phyloP scores from a whole-genome alignment of 2,888 invertebrate genomes.

The Aspidiotus rigidus region DNA sequence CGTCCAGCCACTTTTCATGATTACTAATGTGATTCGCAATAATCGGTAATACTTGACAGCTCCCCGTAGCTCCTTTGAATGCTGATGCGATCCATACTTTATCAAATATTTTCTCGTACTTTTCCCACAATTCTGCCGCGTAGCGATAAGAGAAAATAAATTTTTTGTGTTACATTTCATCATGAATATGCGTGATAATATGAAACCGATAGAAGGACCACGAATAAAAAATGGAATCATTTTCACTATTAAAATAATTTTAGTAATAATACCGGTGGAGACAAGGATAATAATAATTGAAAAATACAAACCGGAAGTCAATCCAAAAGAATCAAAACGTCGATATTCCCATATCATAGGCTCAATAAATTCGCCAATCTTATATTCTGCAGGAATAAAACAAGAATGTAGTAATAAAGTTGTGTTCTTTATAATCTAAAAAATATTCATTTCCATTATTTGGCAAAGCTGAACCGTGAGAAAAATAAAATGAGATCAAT shows the following conservation, averaged over 20 bases:
- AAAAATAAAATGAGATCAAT: too few relatives aligned
- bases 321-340: slow-evolving; percentile 48
- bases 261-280: too few relatives aligned
- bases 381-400: slow-evolving; percentile 47
- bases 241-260: too few relatives aligned
- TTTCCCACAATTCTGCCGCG: slow-evolving; percentile 50
- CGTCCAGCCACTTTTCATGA: slow-evolving; percentile 61
- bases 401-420: too few relatives aligned
- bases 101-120: slow-evolving; percentile 57
- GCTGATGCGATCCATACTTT: slow-evolving; percentile 71
- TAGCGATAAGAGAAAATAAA: too few relatives aligned
- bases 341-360: slow-evolving; percentile 64
- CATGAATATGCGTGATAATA: slow-evolving; percentile 37
- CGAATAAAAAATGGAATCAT: too few relatives aligned
- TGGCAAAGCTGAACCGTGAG: too few relatives aligned
- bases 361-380: slow-evolving; percentile 52
- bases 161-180: too few relatives aligned
- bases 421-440: too few relatives aligned
- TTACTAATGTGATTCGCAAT: slow-evolving; percentile 64
- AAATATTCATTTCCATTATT: too few relatives aligned
- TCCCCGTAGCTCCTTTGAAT: slow-evolving; percentile 77
- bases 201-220: too few relatives aligned
- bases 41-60: slow-evolving; percentile 59
- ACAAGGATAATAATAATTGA: too few relatives aligned
- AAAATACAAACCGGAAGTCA: slow-evolving; percentile 42